Evolutionary conservation across 2,888 invertebrate genomes (phyloP), one percentile per base, ranked within the genome.

Genomic region (Torymus auratus): DNA sequence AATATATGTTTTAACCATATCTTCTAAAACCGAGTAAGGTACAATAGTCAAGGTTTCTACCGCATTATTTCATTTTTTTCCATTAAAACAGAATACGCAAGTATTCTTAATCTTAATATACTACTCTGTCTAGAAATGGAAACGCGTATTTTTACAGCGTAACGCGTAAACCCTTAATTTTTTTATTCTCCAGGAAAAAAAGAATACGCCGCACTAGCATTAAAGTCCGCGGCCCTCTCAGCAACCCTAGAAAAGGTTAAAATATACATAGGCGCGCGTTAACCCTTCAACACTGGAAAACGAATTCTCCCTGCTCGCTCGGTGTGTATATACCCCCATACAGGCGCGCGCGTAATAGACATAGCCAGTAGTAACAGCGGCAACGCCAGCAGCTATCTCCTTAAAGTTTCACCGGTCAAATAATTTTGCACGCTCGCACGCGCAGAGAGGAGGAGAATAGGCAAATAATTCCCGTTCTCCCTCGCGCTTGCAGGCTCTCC

Each of bases 331-430:
- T 58, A 53, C 52, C 17, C 55, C 2, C 41, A 10, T 50, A 67
- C 15, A 52, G 10, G n/a, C 10, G 20, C 71, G 20, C 71, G 77
- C 70, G 71, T 60, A 58, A 70, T 65, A 65, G 56, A 28, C 78
- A 62, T 20, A 17, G 65, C 15, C 50, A 52, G 70, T 52, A 65
- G 78, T 71, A 52, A 60, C 7, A 20, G 41, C 28, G n/a, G 5
- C 10, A 20, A n/a, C 58, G 56, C 67, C 17, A 7, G 12, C n/a
- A 23, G 58, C 11, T n/a, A 13, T 60, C 67, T 72, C 61, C 69
- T 74, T 64, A 64, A 64, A 69, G 64, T 74, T 74, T 75, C 65
- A 41, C 65, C 61, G 70, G 70, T 80, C 74, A 64, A 75, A 80
- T 80, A 75, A 80, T 80, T 76, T 65, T 69, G 69, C 64, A 17